phyloP scores from a whole-genome alignment of 2,797 vertebrate genomes.

The Aulostomus chinensis region DNA sequence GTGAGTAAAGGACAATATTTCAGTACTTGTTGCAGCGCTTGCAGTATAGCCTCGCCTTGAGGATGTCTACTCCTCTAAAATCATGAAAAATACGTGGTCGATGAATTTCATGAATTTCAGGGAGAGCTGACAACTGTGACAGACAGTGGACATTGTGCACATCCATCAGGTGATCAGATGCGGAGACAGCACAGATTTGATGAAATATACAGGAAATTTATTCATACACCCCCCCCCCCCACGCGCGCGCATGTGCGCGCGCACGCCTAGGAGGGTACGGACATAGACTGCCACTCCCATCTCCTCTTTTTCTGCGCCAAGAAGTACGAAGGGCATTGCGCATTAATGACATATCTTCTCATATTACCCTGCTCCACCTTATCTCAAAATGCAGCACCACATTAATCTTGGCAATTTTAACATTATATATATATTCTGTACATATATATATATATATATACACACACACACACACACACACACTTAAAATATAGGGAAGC shows the following conservation, averaged over 20 bases:
- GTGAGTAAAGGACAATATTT: no score
- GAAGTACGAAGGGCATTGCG: constrained; percentile 49
- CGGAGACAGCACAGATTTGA: constrained; percentile 4
- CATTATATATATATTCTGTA: constrained; percentile 41
- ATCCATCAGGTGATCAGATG: constrained; percentile 11
- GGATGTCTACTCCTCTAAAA: no score
- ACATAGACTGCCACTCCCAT: constrained; percentile 1
- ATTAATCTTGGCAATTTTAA: constrained; percentile 73
- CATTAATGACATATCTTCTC: constrained; percentile 55
- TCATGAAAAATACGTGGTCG: no score
- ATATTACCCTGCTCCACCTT: constrained; percentile 63
- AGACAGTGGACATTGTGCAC: background rate
- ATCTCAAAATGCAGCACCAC: constrained; percentile 68
- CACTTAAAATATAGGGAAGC: constrained; percentile 66
- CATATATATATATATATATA: no score
- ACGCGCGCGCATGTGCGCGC: no score
- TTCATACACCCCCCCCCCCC: no score
- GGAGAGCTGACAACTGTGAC: background rate
- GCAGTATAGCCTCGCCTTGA: no score
- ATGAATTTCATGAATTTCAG: background rate
- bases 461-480: no score
- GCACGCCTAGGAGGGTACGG: background rate
- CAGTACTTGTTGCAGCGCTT: no score
- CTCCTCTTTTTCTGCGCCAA: constrained; percentile 33
- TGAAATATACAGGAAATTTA: constrained; percentile 15